Conservation (phyloP, 2,888 invertebrate genomes). For the Xestobium rufovillosum region DNA sequence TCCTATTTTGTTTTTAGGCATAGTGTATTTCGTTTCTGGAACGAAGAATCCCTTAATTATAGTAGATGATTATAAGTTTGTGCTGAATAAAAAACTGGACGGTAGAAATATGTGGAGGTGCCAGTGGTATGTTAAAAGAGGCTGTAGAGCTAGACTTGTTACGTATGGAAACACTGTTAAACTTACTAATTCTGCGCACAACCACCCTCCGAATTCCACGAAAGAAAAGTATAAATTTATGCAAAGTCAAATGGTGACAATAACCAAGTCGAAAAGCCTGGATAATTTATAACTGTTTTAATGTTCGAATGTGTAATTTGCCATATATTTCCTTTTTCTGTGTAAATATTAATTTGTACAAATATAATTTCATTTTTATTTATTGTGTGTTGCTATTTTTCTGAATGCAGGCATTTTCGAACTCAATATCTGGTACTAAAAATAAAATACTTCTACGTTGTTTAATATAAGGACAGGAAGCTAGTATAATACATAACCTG, state of each 20-base stretch:
- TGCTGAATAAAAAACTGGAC: conserved; percentile 24
- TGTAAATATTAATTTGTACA: no score
- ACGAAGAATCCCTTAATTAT: conserved; percentile 30
- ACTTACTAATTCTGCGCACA: conserved; percentile 24
- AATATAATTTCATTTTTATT: no score
- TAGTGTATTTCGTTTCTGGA: conserved; percentile 28
- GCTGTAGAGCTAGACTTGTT: conserved; percentile 29
- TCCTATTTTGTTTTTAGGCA: no score
- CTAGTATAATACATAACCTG: no score
- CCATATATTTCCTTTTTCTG: no score
- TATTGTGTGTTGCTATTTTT: no score
- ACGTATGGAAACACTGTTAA: conserved; percentile 25
- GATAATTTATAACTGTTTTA: no score
- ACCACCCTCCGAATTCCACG: conserved; percentile 24
- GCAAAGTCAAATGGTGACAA: conserved; percentile 25
- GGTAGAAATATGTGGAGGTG: conserved; percentile 33
- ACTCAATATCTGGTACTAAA: no score
- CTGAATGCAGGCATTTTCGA: no score
- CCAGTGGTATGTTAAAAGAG: conserved; percentile 25
- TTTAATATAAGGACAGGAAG: no score
- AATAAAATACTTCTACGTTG: no score
- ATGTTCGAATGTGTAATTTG: no score
- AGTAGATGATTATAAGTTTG: conserved; percentile 26
- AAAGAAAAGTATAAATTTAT: conserved; percentile 26
- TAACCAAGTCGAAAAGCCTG: conserved; percentile 13